Evolutionary conservation across 2,888 invertebrate genomes (phyloP), one percentile per base, ranked within the genome.

Genomic region (Ophioninae sp.): DNA sequence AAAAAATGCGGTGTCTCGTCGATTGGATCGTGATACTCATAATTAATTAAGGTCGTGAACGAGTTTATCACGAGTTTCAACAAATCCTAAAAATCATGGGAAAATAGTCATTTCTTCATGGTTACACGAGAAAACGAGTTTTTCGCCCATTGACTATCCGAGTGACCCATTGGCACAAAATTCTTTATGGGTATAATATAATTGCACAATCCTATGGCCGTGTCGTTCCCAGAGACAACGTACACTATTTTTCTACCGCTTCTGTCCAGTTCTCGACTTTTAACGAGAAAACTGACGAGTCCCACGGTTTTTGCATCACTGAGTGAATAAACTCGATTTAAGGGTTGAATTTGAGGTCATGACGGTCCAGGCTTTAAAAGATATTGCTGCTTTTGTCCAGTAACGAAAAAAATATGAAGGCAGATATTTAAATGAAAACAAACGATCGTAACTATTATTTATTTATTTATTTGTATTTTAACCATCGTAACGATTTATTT

Each of bases 91-190:
- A 51, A 17, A 51, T 22, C 58, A 61, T 77, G 65, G 73, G 76
- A 81, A 75, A 23, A 30, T 22, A 63, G 2, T 30, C 30, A 64
- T 61, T n/a, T 69, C 22, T 64, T 20, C 44, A 69, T 69, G 82
- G 59, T 39, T 20, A 67, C 20, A 67, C 41, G 9, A 41, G 17
- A 51, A 51, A 51, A 51, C 51, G 51, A 30, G 56, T 74, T 69
- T 75, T 67, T 68, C 58, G n/a, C 71, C 7, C 7, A 74, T 67
- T 51, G 22, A 58, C 56, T 72, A 79, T 72, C 61, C 69, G 69
- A 22, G 75, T 74, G 81, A 81, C 79, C 84, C 76, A 84, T 79
- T 84, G 81, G 73, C 81, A 84, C 68, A 68, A 65, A 79, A 84
- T 79, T 84, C 68, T 51, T 68, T 69, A n/a, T n/a, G 68, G 23